Conservation (phyloP, 2,888 invertebrate genomes). For the Drosophila aldrichi region DNA sequence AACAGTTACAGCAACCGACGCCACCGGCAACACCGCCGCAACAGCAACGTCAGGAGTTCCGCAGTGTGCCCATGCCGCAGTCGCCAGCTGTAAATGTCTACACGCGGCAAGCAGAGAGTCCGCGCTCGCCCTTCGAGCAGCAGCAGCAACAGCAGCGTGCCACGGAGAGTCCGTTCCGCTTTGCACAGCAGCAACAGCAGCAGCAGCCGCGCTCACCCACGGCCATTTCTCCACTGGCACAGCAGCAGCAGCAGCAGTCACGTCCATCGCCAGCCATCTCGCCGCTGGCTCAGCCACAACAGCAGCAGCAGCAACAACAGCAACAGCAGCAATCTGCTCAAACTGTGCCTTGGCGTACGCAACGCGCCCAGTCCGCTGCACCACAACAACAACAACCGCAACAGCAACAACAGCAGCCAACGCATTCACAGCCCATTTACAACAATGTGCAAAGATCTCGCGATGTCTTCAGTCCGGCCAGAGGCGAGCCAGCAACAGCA, state of each 20-base stretch:
- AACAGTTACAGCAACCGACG: conserved; percentile 57
- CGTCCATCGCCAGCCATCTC: conserved; percentile 60
- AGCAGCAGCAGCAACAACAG: conserved; percentile 64
- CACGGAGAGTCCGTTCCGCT: conserved; percentile 67
- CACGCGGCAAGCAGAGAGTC: conserved; percentile 79
- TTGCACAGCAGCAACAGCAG: conserved; percentile 63
- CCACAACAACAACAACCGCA: conserved; percentile 61
- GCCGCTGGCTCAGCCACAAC: conserved; percentile 66
- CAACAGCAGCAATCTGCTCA: conserved; percentile 69
- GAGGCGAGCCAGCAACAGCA: conserved; percentile 71
- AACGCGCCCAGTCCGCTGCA: conserved; percentile 70
- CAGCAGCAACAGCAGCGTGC: conserved; percentile 58
- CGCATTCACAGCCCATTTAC: conserved; percentile 79
- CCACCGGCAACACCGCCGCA: conserved; percentile 70
- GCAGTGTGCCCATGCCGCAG: conserved; percentile 81
- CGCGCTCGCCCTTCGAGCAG: conserved; percentile 67
- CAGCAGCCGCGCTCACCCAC: conserved; percentile 60
- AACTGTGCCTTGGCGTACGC: conserved; percentile 83
- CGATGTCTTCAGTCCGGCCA: conserved; percentile 76
- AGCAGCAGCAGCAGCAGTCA: conserved; percentile 48
- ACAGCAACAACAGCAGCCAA: conserved; percentile 60
- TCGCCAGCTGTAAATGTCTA: conserved; percentile 77
- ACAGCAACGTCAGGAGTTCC: conserved; percentile 72
- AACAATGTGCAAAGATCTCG: conserved; percentile 82
- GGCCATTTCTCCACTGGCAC: conserved; percentile 67